Base-by-base conservation (phyloP, 2,888 invertebrate species). In the Crocallis elinguaria region DNA sequence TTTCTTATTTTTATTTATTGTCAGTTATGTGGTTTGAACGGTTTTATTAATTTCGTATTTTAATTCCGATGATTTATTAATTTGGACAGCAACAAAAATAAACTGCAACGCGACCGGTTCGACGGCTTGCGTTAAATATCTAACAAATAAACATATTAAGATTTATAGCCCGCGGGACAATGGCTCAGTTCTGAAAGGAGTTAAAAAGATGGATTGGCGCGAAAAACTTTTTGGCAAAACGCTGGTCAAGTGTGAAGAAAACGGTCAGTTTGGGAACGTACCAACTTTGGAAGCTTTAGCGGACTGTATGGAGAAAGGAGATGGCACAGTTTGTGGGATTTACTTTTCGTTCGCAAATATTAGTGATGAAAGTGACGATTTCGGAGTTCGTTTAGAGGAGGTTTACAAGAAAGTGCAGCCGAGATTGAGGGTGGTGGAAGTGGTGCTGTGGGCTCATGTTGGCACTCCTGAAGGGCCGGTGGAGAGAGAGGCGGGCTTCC, bases 311-410 rank as follows among this genome's bases (percentile, higher is more conserved):
- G 88, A 93, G 1, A 85, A 86, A 29, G 88, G 88, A 0, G 91
- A 88, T 8, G 92, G 92, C 8, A 79, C 93, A 43, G 81, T 89
- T 17, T 93, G 94, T 67, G 95, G 94, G 21, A 90, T 95, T 61
- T 95, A 95, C 75, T 95, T 95, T 78, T 94, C 94, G 41, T 95
- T 95, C 74, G 94, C 94, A 11, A 94, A 95, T 68, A 93, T 94
- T 57, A 94, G 93, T 77, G 92, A 93, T 58, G 92, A 93, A 37
- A 93, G 94, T 87, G 95, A 95, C 73, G 95, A 95, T 71, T 94
- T 94, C 61, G 93, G 94, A 11, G 92, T 93, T 61, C 93, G 94
- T 66, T 82, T 95, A 67, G 87, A 92, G 61, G 93, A 94, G 53
- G 84, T 95, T 25, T 94, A 92, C 66, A 91, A 85, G 49, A 74